Percentiles rank a stretch among this genome's conserved stretches.
Conservation (phyloP, 1,140 invertebrate species). For the Drosophila littoralis region DNA sequence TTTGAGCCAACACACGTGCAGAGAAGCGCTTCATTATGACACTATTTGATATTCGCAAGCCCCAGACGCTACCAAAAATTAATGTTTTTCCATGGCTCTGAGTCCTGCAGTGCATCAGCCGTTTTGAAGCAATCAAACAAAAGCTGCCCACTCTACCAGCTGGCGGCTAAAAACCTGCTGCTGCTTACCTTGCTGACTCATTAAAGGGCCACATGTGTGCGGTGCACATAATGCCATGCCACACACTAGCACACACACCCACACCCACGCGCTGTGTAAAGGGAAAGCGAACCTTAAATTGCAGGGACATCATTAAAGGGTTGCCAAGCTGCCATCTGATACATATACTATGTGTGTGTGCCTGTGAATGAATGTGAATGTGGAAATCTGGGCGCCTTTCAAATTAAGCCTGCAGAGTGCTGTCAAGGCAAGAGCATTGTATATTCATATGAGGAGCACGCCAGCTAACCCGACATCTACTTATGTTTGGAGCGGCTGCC, state of each 20-base stretch:
- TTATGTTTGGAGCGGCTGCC: conserved; percentile 23
- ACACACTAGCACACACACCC: conserved; percentile 8
- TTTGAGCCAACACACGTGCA: not conserved
- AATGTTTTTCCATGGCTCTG: conserved; percentile 9
- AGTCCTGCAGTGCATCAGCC: conserved; percentile 11
- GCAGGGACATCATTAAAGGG: conserved; percentile 66
- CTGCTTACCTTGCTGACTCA: conserved; percentile 34
- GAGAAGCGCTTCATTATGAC: not conserved
- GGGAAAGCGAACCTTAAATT: conserved; percentile 56
- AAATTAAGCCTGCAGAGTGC: conserved; percentile 69
- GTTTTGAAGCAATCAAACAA: conserved; percentile 43
- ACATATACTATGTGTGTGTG: not conserved
- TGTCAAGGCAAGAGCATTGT: conserved; percentile 62
- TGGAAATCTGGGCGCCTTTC: conserved; percentile 32
- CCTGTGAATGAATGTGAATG: not conserved
- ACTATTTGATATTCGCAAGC: not conserved
- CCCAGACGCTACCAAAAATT: conserved; percentile 1
- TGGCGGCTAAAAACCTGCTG: not conserved
- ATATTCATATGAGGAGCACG: conserved; percentile 50
- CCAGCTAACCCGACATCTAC: conserved; percentile 14
- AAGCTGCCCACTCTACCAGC: conserved; percentile 9
- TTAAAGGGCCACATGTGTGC: conserved; percentile 19
- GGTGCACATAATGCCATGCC: not conserved
- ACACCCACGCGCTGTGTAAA: conserved; percentile 1
- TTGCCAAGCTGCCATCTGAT: not conserved